Evolutionary conservation across 2,888 invertebrate genomes (phyloP), one percentile per base, ranked within the genome.

Genomic region (Sinotaia quadrata): DNA sequence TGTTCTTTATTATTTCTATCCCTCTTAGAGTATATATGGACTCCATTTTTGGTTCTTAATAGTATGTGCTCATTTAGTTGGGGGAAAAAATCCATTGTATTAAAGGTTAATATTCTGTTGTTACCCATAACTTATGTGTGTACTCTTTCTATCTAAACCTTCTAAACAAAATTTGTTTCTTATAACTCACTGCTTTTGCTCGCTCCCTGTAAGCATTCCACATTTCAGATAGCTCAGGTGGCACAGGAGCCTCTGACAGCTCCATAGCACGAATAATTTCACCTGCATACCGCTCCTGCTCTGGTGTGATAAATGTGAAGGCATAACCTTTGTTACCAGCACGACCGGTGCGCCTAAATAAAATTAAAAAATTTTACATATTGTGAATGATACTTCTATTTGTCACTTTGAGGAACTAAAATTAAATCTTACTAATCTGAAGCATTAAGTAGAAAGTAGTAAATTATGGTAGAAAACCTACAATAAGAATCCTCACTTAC

Each of bases 301-400:
- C 97, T 0, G 94, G 93, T 0, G 97, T 96, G 8, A 99, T 92
- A 88, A 99, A 99, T 0, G 99, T 99, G 90, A 95, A 98, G 0
- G 99, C 98, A 88, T 91, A 95, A 5, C 99, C 99, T 87, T 97
- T 97, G 88, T 97, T 97, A 0, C 98, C 99, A 24, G 91, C 91
- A 59, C 91, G 80, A n/a, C 91, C 91, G 4, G 91, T 91, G 18
- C 91, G 87, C 8, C 91, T 91, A 72, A 71, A 83, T 75, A 60
- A 18, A 47, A 18, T 33, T 10, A 66, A 18, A 41, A 31, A 3
- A 27, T 29, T 8, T 12, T 31, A 1, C 31, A 15, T 10, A 15
- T 24, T 5, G 18, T 21, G 37, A 27, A 15, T 36, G 1, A 54
- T 18, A 54, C 10, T 7, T 54, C 29, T 54, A 54, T n/a, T 18